Evolutionary conservation across 2,888 invertebrate genomes (phyloP).

Genomic region (Oligia fasciuncula): DNA sequence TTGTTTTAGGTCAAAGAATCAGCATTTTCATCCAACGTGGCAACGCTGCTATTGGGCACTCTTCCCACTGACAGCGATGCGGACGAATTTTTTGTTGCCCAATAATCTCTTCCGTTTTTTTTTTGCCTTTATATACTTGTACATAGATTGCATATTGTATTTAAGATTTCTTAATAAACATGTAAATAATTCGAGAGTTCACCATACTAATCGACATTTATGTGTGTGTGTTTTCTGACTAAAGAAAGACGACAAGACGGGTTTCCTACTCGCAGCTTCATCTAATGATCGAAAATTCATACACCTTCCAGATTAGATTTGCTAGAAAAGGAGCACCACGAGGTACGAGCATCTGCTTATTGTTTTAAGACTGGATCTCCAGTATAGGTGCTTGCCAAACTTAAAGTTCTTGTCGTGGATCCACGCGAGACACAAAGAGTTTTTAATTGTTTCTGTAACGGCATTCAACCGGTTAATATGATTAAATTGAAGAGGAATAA

Average conservation of each 20-base stretch:
- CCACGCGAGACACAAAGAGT: too few relatives aligned
- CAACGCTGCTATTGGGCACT: neutral
- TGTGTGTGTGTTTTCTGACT: neutral
- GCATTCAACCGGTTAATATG: neutral
- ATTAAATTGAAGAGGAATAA: neutral
- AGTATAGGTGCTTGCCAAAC: neutral
- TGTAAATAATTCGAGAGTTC: constrained; percentile 7
- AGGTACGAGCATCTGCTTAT: neutral
- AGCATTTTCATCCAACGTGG: neutral
- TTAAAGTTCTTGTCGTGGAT: neutral
- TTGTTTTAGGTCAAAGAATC: neutral
- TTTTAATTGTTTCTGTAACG: too few relatives aligned
- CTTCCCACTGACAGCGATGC: neutral
- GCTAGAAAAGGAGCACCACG: neutral
- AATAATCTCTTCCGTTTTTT: neutral
- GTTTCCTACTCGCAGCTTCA: too few relatives aligned
- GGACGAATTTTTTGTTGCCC: neutral
- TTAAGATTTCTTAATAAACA: neutral
- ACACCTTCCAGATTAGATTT: neutral
- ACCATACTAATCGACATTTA: neutral
- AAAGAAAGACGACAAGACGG: neutral
- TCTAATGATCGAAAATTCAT: neutral
- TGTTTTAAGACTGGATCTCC: neutral
- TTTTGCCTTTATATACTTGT: neutral
- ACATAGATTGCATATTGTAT: neutral